Base-by-base conservation (phyloP, 2,888 invertebrate species). In the Drosophila falleni region DNA sequence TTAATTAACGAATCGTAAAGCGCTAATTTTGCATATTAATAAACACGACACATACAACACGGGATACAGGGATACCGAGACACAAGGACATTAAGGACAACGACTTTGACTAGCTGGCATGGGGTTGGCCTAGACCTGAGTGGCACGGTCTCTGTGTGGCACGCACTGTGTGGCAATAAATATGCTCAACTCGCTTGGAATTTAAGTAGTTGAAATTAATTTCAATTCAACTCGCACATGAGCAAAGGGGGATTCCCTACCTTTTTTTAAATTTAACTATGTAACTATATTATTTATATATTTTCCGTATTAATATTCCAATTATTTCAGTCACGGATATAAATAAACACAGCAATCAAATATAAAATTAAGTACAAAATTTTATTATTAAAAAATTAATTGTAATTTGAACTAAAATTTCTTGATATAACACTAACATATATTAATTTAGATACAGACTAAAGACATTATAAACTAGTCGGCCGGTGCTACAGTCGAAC, bases 21-120 rank as follows among this genome's bases (percentile, higher is more conserved):
- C 72, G 72, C 88, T 74, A 86, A 89, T 89, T 89, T 89, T 74
- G 87, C 89, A 89, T 86, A 89, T 88, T 89, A 89, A 86, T 82
- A 80, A 89, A 67, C 64, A 78, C 63, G 60, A 47, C 58, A 53
- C 59, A 29, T 19, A 42, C n/a, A 41, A 13, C 62, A 49, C 53
- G 29, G 39, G 65, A 60, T 42, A 60, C 51, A 64, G 33, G 51
- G 42, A 23, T n/a, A 50, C 51, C 16, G 58, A 19, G 59, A 69
- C 53, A 56, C 64, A 68, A 49, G 33, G 60, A 72, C 58, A 50
- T 33, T 47, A 61, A 64, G 65, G 44, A 47, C 60, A 53, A 37
- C 6, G 35, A 33, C 61, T n/a, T 37, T 41, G 47, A 4, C 33
- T 26, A 2, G 35, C 23, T 59, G 29, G n/a, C 11, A 23, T n/a